A percentile compares a stretch with the other conserved stretches of the same genome.
Evolutionary conservation across 2,797 vertebrate species (phyloP).

Genomic region (Sparus aurata): DNA sequence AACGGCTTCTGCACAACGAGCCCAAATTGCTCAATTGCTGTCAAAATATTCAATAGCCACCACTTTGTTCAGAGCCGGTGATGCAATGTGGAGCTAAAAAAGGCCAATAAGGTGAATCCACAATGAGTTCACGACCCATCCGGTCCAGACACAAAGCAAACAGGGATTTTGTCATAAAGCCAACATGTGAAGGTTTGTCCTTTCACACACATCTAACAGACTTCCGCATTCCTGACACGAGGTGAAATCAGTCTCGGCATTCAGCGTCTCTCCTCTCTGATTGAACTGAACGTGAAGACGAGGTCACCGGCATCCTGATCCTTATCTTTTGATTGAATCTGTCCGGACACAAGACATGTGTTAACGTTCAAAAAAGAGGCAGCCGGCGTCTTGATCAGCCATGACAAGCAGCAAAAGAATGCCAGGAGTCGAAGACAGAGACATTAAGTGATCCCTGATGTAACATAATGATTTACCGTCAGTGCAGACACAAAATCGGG

Average conservation of each 20-base stretch:
- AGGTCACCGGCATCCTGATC: slow-evolving; percentile 6
- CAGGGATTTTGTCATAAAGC: neutral
- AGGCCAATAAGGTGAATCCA: slow-evolving; percentile 5
- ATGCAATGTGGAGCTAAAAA: neutral
- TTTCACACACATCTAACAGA: neutral
- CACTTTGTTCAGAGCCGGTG: neutral
- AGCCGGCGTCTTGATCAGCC: neutral
- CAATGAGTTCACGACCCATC: neutral
- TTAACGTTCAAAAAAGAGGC: neutral
- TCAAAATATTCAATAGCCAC: slow-evolving; percentile 35
- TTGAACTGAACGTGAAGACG: neutral
- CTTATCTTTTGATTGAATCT: slow-evolving; percentile 42
- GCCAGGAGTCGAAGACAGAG: neutral
- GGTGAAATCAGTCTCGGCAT: neutral
- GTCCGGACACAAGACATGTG: neutral
- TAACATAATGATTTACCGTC: slow-evolving; percentile 17
- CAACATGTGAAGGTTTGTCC: neutral
- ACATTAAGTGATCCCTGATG: slow-evolving; percentile 15
- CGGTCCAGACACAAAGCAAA: neutral
- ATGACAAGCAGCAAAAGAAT: neutral
- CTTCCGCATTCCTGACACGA: neutral
- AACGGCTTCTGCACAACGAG: slow-evolving; percentile 4
- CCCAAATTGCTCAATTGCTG: slow-evolving; percentile 26
- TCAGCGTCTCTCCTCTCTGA: neutral
- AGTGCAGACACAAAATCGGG: neutral